Evolutionary conservation across 2,888 invertebrate genomes (phyloP).

Genomic region (Pterostichus madidus): DNA sequence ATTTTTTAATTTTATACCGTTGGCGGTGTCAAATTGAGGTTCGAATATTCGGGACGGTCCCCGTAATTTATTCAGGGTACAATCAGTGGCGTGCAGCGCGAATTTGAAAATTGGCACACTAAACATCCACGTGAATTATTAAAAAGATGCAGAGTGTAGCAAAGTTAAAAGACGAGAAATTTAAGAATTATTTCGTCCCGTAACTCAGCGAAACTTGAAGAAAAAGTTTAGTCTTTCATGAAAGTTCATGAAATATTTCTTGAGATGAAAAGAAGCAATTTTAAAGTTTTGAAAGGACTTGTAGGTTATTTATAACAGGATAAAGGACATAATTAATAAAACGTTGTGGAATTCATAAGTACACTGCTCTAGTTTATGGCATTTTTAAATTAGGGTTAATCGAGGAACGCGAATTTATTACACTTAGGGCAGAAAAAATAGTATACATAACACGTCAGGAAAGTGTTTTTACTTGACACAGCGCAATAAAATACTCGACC

Average conservation of each 20-base stretch:
- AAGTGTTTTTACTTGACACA: no score
- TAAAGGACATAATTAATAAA: constrained; percentile 54
- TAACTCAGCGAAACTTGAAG: constrained; percentile 29
- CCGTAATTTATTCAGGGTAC: constrained; percentile 49
- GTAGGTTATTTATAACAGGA: constrained; percentile 52
- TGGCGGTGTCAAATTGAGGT: constrained; percentile 43
- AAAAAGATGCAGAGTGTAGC: constrained; percentile 38
- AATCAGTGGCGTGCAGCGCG: constrained; percentile 42
- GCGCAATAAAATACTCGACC: no score
- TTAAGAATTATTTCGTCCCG: constrained; percentile 56
- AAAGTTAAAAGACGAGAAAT: constrained; percentile 46
- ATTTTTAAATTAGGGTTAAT: constrained; percentile 30
- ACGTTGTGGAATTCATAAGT: constrained; percentile 25
- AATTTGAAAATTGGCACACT: constrained; percentile 22
- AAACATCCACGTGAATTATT: constrained; percentile 40
- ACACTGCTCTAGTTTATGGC: constrained; percentile 2
- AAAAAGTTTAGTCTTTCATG: constrained; percentile 55
- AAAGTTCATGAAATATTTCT: constrained; percentile 57
- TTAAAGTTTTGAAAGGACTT: constrained; percentile 51
- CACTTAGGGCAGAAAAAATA: background rate
- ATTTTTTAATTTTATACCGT: constrained; percentile 48
- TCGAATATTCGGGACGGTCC: constrained; percentile 25
- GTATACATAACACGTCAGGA: no score
- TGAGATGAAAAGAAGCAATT: constrained; percentile 58
- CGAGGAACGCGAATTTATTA: constrained; percentile 5